Base-by-base conservation (phyloP, 2,797 vertebrate genomes). In the Merluccius polli region DNA sequence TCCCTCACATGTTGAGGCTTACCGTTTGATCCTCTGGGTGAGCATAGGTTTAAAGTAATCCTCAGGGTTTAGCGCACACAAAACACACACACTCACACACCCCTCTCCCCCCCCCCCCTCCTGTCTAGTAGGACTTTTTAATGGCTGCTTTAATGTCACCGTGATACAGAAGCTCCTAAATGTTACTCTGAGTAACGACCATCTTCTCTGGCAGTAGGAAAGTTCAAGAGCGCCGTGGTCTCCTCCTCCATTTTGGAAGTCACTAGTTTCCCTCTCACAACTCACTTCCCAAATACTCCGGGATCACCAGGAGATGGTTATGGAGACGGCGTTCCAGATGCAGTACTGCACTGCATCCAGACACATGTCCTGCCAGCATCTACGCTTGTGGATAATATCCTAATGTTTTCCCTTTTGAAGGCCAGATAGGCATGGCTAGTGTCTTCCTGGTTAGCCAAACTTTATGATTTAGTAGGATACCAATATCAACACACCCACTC, bases 11-110 rank as follows among this genome's bases (percentile, higher is more conserved):
- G 74, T 77, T 38, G 65, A 35, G 74, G 59, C 59, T 24, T 71
- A 48, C 31, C 31, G 44, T 74, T 68, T 81, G 41, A 77, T 27
- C 11, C 69, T 72, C 35, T 33, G 65, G 67, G 48, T 27, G 73
- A 75, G 32, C 27, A 15, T 70, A 8, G 75, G 67, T 63, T 76
- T 77, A 33, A 18, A 72, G 35, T 81, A 75, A 78, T 78, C 75
- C 67, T 44, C 1, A 24, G 15, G 70, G 15, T 3, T 10, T 44
- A 65, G 70, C 24, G 52, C 48, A 52, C 41, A 44, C 41, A 44
- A 15, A 6, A 52, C 44, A 48, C 48, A 52, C 48, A 52, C 3
- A 52, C 41, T 15, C 41, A 52, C 48, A 52, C 18, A 21, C 48
- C 48, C 48, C 48, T n/a, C 16, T 7, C 48, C 18, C 0, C 0